Evolutionary conservation across 2,113 vertebrate species (phyloP).

Genomic region (Bucco capensis): DNA sequence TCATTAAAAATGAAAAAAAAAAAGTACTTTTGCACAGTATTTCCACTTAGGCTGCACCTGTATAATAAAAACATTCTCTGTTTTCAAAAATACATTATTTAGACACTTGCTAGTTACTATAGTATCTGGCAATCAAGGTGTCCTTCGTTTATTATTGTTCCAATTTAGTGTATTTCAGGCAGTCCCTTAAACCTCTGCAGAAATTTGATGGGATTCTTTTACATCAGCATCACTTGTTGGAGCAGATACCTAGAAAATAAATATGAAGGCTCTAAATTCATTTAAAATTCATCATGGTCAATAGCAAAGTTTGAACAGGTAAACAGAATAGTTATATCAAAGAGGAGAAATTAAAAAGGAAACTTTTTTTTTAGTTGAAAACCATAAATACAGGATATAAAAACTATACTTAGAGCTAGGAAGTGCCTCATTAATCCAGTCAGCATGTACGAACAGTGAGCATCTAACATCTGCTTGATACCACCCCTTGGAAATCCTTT

Average conservation of each 20-base stretch:
- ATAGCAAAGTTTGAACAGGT: not conserved
- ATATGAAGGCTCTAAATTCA: not conserved
- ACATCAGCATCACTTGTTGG: not conserved
- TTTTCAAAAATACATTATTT: not conserved
- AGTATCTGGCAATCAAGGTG: not conserved
- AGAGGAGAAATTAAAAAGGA: not conserved
- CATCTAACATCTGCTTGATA: slow-evolving; percentile 19
- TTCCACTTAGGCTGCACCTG: not conserved
- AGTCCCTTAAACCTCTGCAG: not conserved
- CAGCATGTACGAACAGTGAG: not conserved
- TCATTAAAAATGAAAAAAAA: not conserved
- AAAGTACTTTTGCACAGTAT: not conserved
- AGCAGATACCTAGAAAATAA: not conserved
- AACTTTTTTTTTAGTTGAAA: not conserved
- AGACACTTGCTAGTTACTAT: not conserved
- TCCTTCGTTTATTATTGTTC: not conserved
- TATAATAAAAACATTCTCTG: not conserved
- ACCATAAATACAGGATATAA: not conserved
- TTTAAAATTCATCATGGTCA: not conserved
- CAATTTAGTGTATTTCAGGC: not conserved
- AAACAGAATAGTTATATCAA: not conserved
- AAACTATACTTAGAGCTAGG: not conserved
- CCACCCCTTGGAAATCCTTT: slow-evolving; percentile 2
- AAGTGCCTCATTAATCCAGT: slow-evolving; percentile 19
- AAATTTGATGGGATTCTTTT: not conserved